Conservation (phyloP, 2,113 vertebrate genomes). For the Orientallactaga bullata region DNA sequence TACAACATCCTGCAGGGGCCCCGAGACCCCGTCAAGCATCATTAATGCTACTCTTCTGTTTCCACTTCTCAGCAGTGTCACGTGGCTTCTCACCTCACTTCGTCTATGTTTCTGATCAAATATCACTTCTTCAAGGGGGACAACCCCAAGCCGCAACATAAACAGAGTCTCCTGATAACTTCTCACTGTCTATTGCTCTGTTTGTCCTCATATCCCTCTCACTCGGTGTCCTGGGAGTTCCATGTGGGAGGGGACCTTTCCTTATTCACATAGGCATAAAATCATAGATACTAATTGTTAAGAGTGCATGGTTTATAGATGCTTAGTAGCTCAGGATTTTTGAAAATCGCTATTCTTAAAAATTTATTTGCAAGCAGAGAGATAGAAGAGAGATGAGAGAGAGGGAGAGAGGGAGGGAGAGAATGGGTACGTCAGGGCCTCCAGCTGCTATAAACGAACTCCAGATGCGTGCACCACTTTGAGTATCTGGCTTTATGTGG, state of each 20-base stretch:
- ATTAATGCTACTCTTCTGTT: not conserved
- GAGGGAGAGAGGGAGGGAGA: too few relatives aligned
- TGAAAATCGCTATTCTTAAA: too few relatives aligned
- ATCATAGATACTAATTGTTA: not conserved
- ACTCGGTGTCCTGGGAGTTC: not conserved
- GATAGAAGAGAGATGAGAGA: too few relatives aligned
- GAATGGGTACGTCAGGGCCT: too few relatives aligned
- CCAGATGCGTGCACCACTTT: too few relatives aligned
- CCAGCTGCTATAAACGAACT: too few relatives aligned
- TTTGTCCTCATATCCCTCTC: not conserved
- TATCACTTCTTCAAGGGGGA: not conserved
- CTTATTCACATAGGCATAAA: not conserved
- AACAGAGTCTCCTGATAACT: not conserved
- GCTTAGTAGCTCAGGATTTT: not conserved
- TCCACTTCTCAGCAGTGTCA: not conserved
- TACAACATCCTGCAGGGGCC: not conserved
- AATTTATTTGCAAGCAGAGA: too few relatives aligned
- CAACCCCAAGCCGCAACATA: not conserved
- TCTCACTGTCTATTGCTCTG: not conserved
- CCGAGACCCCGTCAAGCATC: too few relatives aligned
- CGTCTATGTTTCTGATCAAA: not conserved
- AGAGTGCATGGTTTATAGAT: not conserved
- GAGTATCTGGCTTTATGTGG: too few relatives aligned
- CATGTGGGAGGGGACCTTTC: not conserved
- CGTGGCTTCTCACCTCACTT: not conserved